Evolutionary conservation across 2,113 vertebrate genomes (phyloP), one percentile per base, ranked within the genome.

Genomic region (Alces alces): DNA sequence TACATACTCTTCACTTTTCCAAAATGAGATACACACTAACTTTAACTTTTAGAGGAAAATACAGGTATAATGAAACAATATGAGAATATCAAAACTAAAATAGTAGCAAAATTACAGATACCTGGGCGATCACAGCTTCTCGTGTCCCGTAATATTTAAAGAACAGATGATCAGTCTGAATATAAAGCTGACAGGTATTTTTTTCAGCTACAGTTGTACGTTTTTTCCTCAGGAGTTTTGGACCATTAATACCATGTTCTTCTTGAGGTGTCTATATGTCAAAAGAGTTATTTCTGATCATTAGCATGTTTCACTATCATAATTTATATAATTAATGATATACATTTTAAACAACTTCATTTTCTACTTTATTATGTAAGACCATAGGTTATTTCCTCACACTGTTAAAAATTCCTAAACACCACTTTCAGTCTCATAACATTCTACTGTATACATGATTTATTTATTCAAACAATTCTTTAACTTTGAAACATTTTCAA

Each of bases 91-190:
- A 55, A 52, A 83, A 83, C 19, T 89, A 58, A 86, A 66, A 84
- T 55, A 47, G 16, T 12, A 60, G 6, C 36, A 60, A 4, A 52
- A 36, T 6, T 91, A 92, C 39, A 97, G 97, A 96, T 98, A 99
- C 99, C 99, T 99, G 99, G 33, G 99, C 99, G 64, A 99, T 99
- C 95, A 99, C 99, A 45, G 99, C 99, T 97, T 99, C 99, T 96
- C 99, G 99, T 86, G 99, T 99, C 93, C 99, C 99, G 2, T 99
- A 99, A 97, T 99, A 99, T 84, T 98, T 99, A 96, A 97, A 99
- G 97, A 99, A 99, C 7, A 99, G 98, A 97, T 99, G 99, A 98
- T 99, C 99, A 1, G 99, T 99, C 98, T 99, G 99, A 98, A 99
- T 99, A 94, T 99, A 99, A 55, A 99, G 99, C 98, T 99, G 99